These are phyloP conservation scores for Polydrusus pterygomalis DNA, from an alignment of 2,888 invertebrate species.

Conservation along the genomic window DNA sequence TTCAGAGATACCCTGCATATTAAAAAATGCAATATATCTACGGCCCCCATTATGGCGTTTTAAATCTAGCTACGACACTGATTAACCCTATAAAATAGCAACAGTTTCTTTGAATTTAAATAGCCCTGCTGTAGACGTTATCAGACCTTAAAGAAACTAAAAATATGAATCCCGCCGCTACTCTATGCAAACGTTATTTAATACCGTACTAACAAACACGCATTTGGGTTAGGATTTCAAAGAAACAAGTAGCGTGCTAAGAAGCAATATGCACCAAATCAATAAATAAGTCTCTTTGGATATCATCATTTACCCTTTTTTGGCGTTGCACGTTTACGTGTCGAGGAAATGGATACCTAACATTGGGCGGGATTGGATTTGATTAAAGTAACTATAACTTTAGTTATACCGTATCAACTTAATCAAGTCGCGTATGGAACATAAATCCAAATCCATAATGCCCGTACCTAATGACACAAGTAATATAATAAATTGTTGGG, in stretches of 20 bases:
- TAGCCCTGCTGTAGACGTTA: background rate
- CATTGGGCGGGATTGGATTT: constrained; percentile 49
- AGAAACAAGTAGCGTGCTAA: constrained; percentile 52
- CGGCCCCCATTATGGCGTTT: no score
- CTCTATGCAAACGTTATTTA: constrained; percentile 38
- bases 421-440: background rate
- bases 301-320: constrained; percentile 54
- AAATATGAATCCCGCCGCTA: constrained; percentile 24
- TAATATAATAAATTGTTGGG: no score
- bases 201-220: constrained; percentile 41
- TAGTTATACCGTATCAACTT: constrained; percentile 28
- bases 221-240: constrained; percentile 47
- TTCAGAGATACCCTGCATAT: no score
- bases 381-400: constrained; percentile 41
- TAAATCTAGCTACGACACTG: no score
- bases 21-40: no score
- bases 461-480: no score
- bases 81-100: no score
- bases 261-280: constrained; percentile 53
- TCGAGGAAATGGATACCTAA: constrained; percentile 52
- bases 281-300: constrained; percentile 55
- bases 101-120: no score
- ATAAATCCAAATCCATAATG: no score
- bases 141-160: background rate
- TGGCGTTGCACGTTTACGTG: constrained; percentile 49